Evolutionary conservation across 1,140 invertebrate genomes (phyloP).

Genomic region (Aporrectodea caliginosa): DNA sequence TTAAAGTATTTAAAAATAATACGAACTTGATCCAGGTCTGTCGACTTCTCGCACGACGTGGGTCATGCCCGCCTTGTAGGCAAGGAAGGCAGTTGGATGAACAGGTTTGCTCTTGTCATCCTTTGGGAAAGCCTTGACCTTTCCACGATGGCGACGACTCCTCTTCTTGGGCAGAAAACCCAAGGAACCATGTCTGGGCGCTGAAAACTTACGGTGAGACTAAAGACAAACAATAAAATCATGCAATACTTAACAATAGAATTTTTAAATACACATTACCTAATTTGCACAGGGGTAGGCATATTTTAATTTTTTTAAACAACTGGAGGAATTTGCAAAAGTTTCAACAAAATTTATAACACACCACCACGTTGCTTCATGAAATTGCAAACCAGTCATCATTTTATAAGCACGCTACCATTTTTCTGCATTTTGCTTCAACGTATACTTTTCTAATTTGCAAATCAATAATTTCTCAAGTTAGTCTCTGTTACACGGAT

Average conservation of each 20-base stretch:
- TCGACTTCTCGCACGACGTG: slow-evolving; percentile 98
- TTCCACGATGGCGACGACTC: slow-evolving; percentile 89
- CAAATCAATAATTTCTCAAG: too few species aligned
- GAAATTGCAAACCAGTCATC: too few species aligned
- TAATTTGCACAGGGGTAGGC: too few species aligned
- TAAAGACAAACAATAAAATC: slow-evolving; percentile 60
- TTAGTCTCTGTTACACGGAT: too few species aligned
- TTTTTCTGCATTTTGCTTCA: too few species aligned
- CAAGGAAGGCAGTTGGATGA: slow-evolving; percentile 95
- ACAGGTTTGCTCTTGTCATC: slow-evolving; percentile 95
- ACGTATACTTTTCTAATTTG: too few species aligned
- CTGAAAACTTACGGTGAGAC: slow-evolving; percentile 99
- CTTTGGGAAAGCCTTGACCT: slow-evolving; percentile 99
- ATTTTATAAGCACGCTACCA: too few species aligned
- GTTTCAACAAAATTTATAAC: too few species aligned
- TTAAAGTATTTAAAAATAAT: too few species aligned
- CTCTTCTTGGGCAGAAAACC: slow-evolving; percentile 99
- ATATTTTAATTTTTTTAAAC: too few species aligned
- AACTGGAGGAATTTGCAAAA: too few species aligned
- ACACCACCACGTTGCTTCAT: too few species aligned
- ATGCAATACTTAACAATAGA: neutral
- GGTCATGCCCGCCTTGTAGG: slow-evolving; percentile 99
- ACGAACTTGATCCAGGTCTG: slow-evolving; percentile 96
- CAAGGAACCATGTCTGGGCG: slow-evolving; percentile 98
- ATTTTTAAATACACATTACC: slow-evolving; percentile 4